Conservation (phyloP, 2,888 invertebrate genomes). For the Agonopterix heracliana region DNA sequence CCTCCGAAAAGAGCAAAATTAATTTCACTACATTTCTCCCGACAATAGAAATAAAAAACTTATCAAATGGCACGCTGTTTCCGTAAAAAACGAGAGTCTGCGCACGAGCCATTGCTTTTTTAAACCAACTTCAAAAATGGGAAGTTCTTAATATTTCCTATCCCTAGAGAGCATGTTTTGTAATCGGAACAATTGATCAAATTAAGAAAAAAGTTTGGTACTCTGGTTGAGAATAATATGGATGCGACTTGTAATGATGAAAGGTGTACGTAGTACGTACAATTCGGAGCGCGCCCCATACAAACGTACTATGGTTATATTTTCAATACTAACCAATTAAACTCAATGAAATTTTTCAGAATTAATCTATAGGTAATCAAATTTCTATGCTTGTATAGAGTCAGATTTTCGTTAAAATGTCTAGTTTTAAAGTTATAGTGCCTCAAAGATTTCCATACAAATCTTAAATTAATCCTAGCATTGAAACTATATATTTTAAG, state of each 20-base stretch:
- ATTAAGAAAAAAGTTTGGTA: conserved; percentile 55
- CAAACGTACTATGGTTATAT: too few species aligned
- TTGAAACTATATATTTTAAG: too few species aligned
- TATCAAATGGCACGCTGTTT: conserved; percentile 41
- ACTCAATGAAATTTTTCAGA: too few species aligned
- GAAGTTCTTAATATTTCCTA: conserved; percentile 12
- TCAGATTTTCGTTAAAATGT: too few species aligned
- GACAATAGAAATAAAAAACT: conserved; percentile 36
- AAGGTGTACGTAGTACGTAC: background rate
- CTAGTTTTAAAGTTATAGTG: too few species aligned
- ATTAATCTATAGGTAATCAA: too few species aligned
- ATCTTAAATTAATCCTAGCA: too few species aligned
- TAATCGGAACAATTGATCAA: conserved; percentile 63
- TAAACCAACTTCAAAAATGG: conserved; percentile 13
- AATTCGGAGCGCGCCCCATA: too few species aligned
- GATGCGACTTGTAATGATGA: conserved; percentile 29
- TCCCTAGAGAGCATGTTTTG: conserved; percentile 37
- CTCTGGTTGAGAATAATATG: conserved; percentile 24
- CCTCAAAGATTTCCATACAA: too few species aligned
- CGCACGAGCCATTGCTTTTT: conserved; percentile 62
- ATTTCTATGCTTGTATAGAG: too few species aligned
- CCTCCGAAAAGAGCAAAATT: conserved; percentile 31
- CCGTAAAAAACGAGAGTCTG: conserved; percentile 63
- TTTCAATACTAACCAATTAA: too few species aligned
- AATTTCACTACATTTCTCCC: conserved; percentile 54